Base-by-base conservation (phyloP, 2,113 vertebrate species). In the Podarcis cretensis region DNA sequence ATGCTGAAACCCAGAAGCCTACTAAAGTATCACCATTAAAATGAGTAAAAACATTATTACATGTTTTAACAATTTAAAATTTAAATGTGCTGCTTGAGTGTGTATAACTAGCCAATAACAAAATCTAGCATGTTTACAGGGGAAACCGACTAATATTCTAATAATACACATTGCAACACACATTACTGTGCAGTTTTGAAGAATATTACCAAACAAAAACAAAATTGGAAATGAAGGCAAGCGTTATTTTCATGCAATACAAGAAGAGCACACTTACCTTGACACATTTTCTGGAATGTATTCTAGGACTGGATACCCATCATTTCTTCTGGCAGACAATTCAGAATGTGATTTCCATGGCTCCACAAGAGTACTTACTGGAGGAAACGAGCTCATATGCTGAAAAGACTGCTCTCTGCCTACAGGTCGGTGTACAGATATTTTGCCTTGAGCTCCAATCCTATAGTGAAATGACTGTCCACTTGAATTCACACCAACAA, bases 401-500 rank as follows among this genome's bases (percentile, higher is more conserved):
- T 98, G 98, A 96, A 99, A 99, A 87, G 98, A 96, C 94, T 98
- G 98, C 96, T 99, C 98, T 96, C 98, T 98, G 95, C 98, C 96
- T 91, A 98, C 97, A 0, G 99, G 98, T 93, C 98, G 98, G 0
- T 98, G 98, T 95, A 99, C 97, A 95, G 99, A 98, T 97, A 99
- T 99, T 48, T 98, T 98, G 97, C 99, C 99, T 96, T 99, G 98
- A 88, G 98, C 98, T 96, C 99, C 99, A 95, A 99, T 99, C 97
- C 99, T 98, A 98, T 99, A 99, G 97, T 99, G 98, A 98, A 99
- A 99, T 69, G 99, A 99, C 95, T 99, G 99, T 97, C 98, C 99
- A 90, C 98, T 97, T 91, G 99, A 99, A 98, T 99, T 99, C 96
- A 99, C 98, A 85, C 99, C 99, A 93, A 99, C 98, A 88, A 99